These are phyloP conservation scores for Brachyhypopomus gauderio DNA, from an alignment of 2,113 vertebrate genomes.

Conservation along the genomic window DNA sequence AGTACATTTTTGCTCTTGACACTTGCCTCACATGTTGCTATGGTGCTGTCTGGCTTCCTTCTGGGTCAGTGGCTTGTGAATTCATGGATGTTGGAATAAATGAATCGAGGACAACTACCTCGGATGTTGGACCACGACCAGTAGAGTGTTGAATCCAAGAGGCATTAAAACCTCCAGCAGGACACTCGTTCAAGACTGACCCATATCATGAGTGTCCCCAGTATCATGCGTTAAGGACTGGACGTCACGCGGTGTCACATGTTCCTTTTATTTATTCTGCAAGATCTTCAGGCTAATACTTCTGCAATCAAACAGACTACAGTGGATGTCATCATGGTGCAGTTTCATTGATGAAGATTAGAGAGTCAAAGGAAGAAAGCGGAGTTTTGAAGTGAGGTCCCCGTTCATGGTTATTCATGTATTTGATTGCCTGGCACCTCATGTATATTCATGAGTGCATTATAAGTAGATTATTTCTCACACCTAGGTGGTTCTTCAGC, in stretches of 20 bases:
- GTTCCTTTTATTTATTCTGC: slow-evolving; percentile 25
- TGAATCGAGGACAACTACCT: background rate
- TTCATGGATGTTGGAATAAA: slow-evolving; percentile 16
- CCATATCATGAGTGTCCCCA: slow-evolving; percentile 37
- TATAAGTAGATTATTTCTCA: slow-evolving; percentile 36
- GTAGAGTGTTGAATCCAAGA: background rate
- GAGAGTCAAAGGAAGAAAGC: slow-evolving; percentile 7
- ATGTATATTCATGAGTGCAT: background rate
- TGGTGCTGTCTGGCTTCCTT: slow-evolving; percentile 4
- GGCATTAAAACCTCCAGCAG: background rate
- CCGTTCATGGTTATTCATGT: slow-evolving; percentile 32
- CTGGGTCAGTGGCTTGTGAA: background rate
- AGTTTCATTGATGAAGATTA: slow-evolving; percentile 16
- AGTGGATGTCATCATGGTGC: background rate
- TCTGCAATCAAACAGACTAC: slow-evolving; percentile 25
- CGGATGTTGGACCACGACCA: slow-evolving; percentile 13
- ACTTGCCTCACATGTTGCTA: background rate
- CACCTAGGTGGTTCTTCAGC: background rate
- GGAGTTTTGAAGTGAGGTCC: slow-evolving; percentile 27
- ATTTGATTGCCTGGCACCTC: slow-evolving; percentile 21
- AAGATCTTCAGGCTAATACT: slow-evolving; percentile 4
- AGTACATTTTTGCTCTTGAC: background rate
- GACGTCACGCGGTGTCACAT: slow-evolving; percentile 4
- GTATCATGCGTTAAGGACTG: slow-evolving; percentile 12
- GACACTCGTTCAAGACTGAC: slow-evolving; percentile 25